Percentiles rank a stretch among this genome's conserved stretches.
Conservation (phyloP, 2,797 vertebrate species). For the Cyclopterus lumpus region DNA sequence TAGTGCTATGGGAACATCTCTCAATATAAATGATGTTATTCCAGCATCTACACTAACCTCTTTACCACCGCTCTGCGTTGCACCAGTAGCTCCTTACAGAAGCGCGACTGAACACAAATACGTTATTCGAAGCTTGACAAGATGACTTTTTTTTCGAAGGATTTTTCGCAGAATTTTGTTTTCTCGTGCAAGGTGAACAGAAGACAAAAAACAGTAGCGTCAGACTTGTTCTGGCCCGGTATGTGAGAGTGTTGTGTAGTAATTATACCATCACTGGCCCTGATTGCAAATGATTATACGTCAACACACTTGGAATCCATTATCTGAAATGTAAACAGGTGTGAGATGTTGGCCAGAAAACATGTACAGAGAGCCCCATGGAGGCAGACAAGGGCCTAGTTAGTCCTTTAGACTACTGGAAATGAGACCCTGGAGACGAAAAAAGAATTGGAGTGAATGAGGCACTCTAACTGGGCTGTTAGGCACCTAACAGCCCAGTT, state of each 20-base stretch:
- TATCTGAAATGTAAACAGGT: neutral
- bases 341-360: neutral
- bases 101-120: too few relatives aligned
- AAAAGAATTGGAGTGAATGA: neutral
- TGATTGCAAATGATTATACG: neutral
- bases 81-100: too few relatives aligned
- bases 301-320: neutral
- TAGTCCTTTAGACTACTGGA: neutral
- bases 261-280: neutral
- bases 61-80: too few relatives aligned
- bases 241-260: neutral
- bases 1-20: too few relatives aligned
- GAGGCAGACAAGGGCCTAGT: neutral
- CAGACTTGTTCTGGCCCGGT: neutral
- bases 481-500: too few relatives aligned
- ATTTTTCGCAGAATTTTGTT: neutral
- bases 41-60: too few relatives aligned
- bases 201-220: neutral
- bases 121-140: neutral
- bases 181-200: neutral
- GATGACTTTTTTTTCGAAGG: neutral
- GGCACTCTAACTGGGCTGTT: too few relatives aligned
- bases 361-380: neutral
- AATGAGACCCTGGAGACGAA: neutral
- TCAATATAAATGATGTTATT: too few relatives aligned